These are phyloP conservation scores for Sebastes umbrosus DNA, from an alignment of 2,797 vertebrate genomes.

Conservation along the genomic window DNA sequence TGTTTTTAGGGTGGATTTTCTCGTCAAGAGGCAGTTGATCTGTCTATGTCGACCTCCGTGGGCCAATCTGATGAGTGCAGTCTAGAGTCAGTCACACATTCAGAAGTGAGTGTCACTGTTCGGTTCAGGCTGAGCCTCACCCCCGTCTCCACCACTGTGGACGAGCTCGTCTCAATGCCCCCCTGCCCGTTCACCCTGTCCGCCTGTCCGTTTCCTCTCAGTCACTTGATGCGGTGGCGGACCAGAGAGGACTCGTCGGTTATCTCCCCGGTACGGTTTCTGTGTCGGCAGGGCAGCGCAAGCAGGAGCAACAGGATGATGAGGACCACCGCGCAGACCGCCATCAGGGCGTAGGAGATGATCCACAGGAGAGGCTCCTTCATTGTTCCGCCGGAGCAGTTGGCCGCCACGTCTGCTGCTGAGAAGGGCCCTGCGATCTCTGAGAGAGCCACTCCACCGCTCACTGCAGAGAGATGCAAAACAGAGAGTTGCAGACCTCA, in stretches of 20 bases:
- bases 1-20: conserved; percentile 38
- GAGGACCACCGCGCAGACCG: conserved; percentile 87
- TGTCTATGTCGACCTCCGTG: conserved; percentile 26
- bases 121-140: conserved; percentile 2
- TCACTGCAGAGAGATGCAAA: conserved; percentile 74
- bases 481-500: not conserved
- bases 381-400: conserved; percentile 81
- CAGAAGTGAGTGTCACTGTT: conserved; percentile 9
- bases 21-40: conserved; percentile 45
- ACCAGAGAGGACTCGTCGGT: conserved; percentile 96
- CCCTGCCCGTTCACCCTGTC: conserved; percentile 2
- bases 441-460: conserved; percentile 79
- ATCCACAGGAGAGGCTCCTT: conserved; percentile 90
- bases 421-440: conserved; percentile 93
- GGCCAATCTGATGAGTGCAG: conserved; percentile 29
- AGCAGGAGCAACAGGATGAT: conserved; percentile 87
- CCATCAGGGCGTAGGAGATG: conserved; percentile 92
- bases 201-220: conserved; percentile 47
- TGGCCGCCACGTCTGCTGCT: conserved; percentile 84
- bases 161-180: not conserved
- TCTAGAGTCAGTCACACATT: conserved; percentile 17
- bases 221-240: conserved; percentile 95
- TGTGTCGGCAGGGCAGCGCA: conserved; percentile 80
- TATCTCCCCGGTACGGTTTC: conserved; percentile 81
- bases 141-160: conserved; percentile 14